These are phyloP conservation scores for Meghimatium bilineatum DNA, from an alignment of 2,888 invertebrate species.

Conservation along the genomic window DNA sequence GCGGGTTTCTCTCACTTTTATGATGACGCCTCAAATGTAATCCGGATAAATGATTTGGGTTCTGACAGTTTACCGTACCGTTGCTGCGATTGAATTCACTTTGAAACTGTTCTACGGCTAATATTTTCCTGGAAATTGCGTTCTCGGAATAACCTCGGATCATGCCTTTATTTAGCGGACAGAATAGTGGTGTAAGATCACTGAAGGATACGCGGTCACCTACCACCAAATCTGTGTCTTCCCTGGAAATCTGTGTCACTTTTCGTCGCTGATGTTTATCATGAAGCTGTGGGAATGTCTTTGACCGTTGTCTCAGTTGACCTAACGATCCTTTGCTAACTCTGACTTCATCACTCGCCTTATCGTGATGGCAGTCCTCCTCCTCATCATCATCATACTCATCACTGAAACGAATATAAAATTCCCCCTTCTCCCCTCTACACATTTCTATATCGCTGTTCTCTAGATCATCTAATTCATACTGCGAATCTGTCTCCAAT, in stretches of 20 bases:
- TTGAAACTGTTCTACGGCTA: neutral
- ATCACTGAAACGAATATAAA: slow-evolving; percentile 38
- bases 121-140: neutral
- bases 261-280: neutral
- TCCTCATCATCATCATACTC: slow-evolving; percentile 20
- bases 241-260: neutral
- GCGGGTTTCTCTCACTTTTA: neutral
- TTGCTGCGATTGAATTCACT: neutral
- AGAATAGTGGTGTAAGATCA: slow-evolving; percentile 14
- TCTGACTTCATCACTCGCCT: neutral
- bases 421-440: slow-evolving; percentile 23
- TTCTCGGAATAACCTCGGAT: neutral
- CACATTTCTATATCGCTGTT: slow-evolving; percentile 61
- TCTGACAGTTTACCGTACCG: slow-evolving; percentile 26
- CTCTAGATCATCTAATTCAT: slow-evolving; percentile 71
- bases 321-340: neutral
- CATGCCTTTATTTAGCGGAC: neutral
- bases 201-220: neutral
- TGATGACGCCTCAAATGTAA: too few relatives aligned
- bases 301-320: slow-evolving; percentile 9
- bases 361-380: neutral
- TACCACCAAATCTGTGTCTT: neutral
- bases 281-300: slow-evolving; percentile 33
- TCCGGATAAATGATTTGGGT: neutral
- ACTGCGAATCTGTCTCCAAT: slow-evolving; percentile 62